Evolutionary conservation across 2,888 invertebrate species (phyloP).

Genomic region (Apodemia duryi): DNA sequence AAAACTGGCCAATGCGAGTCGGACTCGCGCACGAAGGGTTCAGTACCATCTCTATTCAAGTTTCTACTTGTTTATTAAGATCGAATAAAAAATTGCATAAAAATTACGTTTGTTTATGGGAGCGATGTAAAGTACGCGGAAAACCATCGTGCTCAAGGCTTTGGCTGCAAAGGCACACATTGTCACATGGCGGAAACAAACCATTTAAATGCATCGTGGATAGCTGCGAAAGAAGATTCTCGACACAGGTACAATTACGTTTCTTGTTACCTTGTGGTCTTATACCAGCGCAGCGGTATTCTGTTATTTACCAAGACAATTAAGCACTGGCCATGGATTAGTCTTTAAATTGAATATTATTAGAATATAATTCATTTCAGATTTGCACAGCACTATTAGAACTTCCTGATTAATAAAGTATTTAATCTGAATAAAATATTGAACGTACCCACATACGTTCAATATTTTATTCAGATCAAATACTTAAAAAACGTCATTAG

Average conservation of each 20-base stretch:
- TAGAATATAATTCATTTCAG: too few species aligned
- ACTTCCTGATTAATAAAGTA: too few species aligned
- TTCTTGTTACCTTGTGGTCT: constrained; percentile 29
- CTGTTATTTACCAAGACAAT: background rate
- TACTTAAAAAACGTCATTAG: too few species aligned
- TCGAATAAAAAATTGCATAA: constrained; percentile 38
- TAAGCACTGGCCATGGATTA: background rate
- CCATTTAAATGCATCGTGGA: constrained; percentile 97
- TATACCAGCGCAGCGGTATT: constrained; percentile 16
- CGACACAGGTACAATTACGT: constrained; percentile 86
- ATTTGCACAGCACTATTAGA: too few species aligned
- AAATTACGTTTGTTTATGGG: constrained; percentile 95
- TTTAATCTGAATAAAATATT: too few species aligned
- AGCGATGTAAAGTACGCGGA: constrained; percentile 95
- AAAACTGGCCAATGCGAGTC: too few species aligned
- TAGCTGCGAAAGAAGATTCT: constrained; percentile 92
- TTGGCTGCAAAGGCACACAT: constrained; percentile 95
- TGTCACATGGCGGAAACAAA: constrained; percentile 94
- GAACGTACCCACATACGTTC: too few species aligned
- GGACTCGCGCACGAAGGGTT: too few species aligned
- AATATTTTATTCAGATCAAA: too few species aligned
- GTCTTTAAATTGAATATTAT: background rate
- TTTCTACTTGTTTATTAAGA: too few species aligned
- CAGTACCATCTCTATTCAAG: too few species aligned
- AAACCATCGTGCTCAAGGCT: constrained; percentile 94